A percentile compares a stretch with the other conserved stretches of the same genome.
Conservation (phyloP, 2,113 vertebrate genomes). For the Geococcyx californianus region DNA sequence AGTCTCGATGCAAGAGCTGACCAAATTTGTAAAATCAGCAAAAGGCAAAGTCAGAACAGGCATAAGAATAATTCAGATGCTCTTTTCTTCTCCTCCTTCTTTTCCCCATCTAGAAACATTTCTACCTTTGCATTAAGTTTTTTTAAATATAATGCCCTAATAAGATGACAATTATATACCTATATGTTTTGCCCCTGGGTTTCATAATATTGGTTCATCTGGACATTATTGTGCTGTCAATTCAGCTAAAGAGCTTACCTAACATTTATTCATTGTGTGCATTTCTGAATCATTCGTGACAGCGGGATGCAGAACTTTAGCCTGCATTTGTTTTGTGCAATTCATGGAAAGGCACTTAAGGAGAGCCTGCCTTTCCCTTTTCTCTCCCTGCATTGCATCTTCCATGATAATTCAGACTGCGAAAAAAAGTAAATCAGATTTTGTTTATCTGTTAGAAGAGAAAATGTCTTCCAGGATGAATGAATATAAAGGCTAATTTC, state of each 20-base stretch:
- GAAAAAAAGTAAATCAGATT: not conserved
- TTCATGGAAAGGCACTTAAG: not conserved
- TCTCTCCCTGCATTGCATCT: not conserved
- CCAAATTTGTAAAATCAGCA: not conserved
- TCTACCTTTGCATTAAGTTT: not conserved
- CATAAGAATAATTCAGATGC: not conserved
- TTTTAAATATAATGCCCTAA: not conserved
- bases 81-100: not conserved
- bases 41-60: not conserved
- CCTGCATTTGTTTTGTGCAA: not conserved
- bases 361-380: not conserved
- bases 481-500: not conserved
- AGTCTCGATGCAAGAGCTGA: not conserved
- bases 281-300: not conserved
- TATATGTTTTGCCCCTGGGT: not conserved
- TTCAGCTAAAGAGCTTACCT: not conserved
- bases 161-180: not conserved
- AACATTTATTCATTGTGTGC: not conserved
- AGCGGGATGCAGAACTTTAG: not conserved
- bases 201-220: not conserved
- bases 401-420: not conserved
- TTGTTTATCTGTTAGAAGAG: not conserved
- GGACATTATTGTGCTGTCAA: not conserved
- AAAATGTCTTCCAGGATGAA: not conserved
- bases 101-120: not conserved